Evolutionary conservation across 2,888 invertebrate species (phyloP).

Genomic region (Barypeithes pellucidus): DNA sequence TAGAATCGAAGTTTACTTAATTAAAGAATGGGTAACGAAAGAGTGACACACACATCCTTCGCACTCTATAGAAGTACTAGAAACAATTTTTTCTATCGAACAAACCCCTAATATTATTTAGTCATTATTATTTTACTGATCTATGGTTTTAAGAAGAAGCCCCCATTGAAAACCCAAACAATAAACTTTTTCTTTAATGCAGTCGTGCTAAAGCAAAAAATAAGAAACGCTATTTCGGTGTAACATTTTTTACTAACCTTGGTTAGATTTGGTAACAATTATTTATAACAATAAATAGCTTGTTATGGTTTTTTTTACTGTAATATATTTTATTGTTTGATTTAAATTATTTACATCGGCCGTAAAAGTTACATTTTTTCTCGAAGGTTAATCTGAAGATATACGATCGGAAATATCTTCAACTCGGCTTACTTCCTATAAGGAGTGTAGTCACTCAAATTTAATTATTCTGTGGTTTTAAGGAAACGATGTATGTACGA

Average conservation of each 20-base stretch:
- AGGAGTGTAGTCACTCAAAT: no score
- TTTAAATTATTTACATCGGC: conserved; percentile 5
- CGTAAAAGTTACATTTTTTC: neutral
- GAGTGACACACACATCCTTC: no score
- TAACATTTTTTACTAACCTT: conserved; percentile 29
- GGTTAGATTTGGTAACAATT: conserved; percentile 39
- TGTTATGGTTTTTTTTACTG: conserved; percentile 33
- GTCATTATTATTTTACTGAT: neutral
- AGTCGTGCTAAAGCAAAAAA: conserved; percentile 29
- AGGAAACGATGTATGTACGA: no score
- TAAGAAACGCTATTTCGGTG: conserved; percentile 40
- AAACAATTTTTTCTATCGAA: no score
- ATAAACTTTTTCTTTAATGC: conserved; percentile 19
- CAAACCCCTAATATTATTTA: no score
- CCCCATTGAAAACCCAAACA: neutral
- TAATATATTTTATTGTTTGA: conserved; percentile 13
- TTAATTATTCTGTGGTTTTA: no score
- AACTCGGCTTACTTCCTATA: neutral
- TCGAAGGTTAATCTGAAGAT: conserved; percentile 10
- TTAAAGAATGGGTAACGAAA: no score
- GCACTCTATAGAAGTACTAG: no score
- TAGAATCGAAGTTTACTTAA: no score
- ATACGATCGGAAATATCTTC: neutral
- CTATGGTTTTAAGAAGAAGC: conserved; percentile 3
- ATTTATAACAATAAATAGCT: conserved; percentile 39